Base-by-base conservation (phyloP, 2,888 invertebrate species). In the Didymodactylos carnosus region DNA sequence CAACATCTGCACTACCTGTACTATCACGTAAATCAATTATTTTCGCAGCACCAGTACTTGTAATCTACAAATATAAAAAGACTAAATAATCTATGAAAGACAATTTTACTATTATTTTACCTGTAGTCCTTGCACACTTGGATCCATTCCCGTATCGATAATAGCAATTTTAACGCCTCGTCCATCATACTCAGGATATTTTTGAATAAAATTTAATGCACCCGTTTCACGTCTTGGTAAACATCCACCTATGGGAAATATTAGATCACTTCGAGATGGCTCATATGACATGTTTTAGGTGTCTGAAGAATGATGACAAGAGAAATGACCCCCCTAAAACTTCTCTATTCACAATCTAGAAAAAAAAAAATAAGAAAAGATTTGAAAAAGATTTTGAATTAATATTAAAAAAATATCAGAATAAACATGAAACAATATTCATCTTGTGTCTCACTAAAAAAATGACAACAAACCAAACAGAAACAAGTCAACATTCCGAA, bases 101-200 rank as follows among this genome's bases (percentile, higher is more conserved):
- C 16, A 1, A 71, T 25, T 29, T 6, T 7, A n/a, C n/a, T 25
- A 40, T 7, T 39, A 25, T 53, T 72, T 73, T 78, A 85, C 95
- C 89, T 91, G 89, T 79, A 98, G 87, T 76, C 97, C 97, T 77
- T 90, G 88, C 13, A 94, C 94, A 70, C 91, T 92, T 35, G 97
- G 95, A 86, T 98, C 97, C 73, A 98, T 91, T 13, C 97, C 97
- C 5, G 95, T 94, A 85, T 98, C 98, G 79, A 97, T 89, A 82
- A 98, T 91, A 62, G 94, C 97, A 82, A 98, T 94, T 77, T 90
- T 86, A 72, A 91, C 89, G 79, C 89, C 90, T 80, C 92, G 87
- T 51, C 97, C 97, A 87, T 98, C 94, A 82, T 89, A 93, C 73
- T 88, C 87, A 0, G 93, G 91, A 86, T 92, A 89, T 86, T 92